phyloP scores from a whole-genome alignment of 2,113 vertebrate species.

The Heterocephalus glaber region DNA sequence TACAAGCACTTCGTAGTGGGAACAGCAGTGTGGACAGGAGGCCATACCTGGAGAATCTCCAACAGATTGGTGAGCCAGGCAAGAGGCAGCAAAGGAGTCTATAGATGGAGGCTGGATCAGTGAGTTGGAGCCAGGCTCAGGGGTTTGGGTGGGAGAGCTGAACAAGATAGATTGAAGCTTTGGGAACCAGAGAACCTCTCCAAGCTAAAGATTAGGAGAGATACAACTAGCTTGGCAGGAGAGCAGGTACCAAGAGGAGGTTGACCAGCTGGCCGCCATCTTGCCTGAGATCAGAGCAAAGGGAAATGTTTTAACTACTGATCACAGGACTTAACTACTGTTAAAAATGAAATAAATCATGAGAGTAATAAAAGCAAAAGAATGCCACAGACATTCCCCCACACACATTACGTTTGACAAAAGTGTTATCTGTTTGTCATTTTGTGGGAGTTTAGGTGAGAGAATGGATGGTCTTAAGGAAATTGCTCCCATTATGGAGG shows the following conservation, averaged over 20 bases:
- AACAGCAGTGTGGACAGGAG: fast-evolving
- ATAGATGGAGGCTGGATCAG: no score
- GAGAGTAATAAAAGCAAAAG: neutral
- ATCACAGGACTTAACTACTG: no score
- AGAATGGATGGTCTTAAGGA: neutral
- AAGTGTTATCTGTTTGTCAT: no score
- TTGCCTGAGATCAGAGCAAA: neutral
- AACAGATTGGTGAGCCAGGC: no score
- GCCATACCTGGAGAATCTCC: fast-evolving
- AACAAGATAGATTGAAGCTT: neutral
- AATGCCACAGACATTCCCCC: fast-evolving
- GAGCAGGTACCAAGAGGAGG: neutral
- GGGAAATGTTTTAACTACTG: neutral
- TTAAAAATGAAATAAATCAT: neutral
- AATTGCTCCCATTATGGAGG: fast-evolving
- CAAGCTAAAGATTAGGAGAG: neutral
- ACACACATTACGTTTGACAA: neutral
- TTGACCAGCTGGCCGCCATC: neutral
- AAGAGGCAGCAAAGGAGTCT: fast-evolving
- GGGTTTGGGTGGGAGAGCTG: fast-evolving
- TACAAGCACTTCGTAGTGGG: neutral
- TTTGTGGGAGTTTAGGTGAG: neutral
- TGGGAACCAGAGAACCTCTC: neutral
- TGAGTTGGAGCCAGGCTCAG: neutral
- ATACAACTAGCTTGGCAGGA: neutral